phyloP scores from a whole-genome alignment of 2,797 vertebrate genomes.

The Coregonus suidteri region DNA sequence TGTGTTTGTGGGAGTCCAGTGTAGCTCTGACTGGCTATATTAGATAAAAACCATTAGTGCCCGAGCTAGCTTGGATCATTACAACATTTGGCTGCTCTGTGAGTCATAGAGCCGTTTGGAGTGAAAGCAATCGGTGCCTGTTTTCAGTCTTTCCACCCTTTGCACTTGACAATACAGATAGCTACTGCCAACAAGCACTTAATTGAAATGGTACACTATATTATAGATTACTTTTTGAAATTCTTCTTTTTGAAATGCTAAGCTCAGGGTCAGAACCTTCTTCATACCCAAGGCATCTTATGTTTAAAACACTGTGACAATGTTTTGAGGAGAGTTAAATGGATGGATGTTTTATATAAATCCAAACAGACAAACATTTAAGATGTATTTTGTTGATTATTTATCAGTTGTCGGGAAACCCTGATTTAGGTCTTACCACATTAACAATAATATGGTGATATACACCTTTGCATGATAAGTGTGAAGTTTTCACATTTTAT shows the following conservation, averaged over 20 bases:
- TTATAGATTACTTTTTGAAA: background rate
- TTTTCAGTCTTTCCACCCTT: background rate
- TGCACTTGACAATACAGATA: background rate
- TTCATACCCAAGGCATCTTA: too few relatives aligned
- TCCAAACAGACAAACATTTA: too few relatives aligned
- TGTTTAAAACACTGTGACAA: too few relatives aligned
- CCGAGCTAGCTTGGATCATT: conserved; percentile 73
- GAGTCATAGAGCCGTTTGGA: background rate
- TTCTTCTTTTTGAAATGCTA: background rate
- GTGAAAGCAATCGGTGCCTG: too few relatives aligned
- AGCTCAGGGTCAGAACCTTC: background rate
- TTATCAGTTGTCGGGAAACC: too few relatives aligned
- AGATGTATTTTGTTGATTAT: too few relatives aligned
- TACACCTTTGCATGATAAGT: too few relatives aligned
- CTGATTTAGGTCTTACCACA: too few relatives aligned
- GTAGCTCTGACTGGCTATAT: conserved; percentile 78
- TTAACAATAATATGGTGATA: too few relatives aligned
- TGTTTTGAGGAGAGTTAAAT: too few relatives aligned
- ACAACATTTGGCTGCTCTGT: background rate
- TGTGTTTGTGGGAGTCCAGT: background rate
- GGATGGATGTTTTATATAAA: too few relatives aligned
- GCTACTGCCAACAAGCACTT: background rate
- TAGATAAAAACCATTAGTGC: conserved; percentile 86
- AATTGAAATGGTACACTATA: too few relatives aligned
- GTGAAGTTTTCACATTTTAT: background rate